These are phyloP conservation scores for Drosophila auraria DNA, from an alignment of 1,140 invertebrate species.

Conservation along the genomic window DNA sequence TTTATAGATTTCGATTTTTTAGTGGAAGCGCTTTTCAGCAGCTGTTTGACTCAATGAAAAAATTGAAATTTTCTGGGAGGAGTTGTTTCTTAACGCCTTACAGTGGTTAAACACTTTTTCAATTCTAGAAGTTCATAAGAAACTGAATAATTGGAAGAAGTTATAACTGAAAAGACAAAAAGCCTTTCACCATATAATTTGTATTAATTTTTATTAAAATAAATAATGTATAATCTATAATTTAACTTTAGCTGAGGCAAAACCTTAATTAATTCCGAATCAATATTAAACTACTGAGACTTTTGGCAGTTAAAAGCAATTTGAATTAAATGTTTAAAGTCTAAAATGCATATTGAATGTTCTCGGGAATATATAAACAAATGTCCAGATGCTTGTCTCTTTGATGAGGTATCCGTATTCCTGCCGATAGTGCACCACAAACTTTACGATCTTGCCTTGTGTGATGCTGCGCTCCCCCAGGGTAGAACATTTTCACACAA, in stretches of 20 bases:
- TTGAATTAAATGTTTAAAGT: conserved; percentile 5
- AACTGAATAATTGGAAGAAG: not conserved
- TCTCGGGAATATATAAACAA: conserved; percentile 22
- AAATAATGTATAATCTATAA: not conserved
- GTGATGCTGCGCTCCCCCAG: not conserved
- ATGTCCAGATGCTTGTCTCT: conserved; percentile 7
- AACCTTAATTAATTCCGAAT: no score
- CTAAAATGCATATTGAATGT: conserved; percentile 7
- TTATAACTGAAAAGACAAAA: not conserved
- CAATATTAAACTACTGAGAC: no score
- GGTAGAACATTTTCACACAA: conserved; percentile 51
- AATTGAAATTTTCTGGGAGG: conserved; percentile 12
- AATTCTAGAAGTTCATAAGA: not conserved
- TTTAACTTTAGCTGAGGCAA: not conserved
- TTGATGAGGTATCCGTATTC: not conserved
- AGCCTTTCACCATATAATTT: no score
- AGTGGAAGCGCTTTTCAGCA: conserved; percentile 47
- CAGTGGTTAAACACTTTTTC: conserved; percentile 7
- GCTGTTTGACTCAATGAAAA: conserved; percentile 45
- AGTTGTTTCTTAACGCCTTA: conserved; percentile 11
- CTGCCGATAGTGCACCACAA: conserved; percentile 3
- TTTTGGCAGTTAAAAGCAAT: no score
- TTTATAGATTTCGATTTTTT: conserved; percentile 69
- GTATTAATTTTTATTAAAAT: no score
- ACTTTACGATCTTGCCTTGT: conserved; percentile 23